Evolutionary conservation across 2,113 vertebrate genomes (phyloP), one percentile per base, ranked within the genome.

Genomic region (Myocastor coypus): DNA sequence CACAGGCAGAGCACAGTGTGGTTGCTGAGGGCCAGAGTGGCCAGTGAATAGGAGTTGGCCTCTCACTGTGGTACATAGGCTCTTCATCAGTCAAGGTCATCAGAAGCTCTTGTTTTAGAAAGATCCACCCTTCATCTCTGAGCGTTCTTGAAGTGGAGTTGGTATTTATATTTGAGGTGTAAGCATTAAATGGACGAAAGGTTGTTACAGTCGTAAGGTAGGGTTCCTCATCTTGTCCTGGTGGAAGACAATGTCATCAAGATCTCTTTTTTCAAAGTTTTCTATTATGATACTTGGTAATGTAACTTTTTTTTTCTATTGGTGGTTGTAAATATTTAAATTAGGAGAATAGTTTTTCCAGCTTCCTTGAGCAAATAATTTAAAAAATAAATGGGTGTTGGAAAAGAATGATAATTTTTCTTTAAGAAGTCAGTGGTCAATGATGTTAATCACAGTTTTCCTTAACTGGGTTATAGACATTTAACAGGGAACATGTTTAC

Each of bases 341-440:
- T 89, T 73, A 89, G 71, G 88, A 14, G 30, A 46, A 66, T 63
- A 82, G 12, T 87, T 95, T 95, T 96, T 34, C 37, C 77, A 94
- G 80, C 24, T 32, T 95, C 59, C 89, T 87, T 94, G 50, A 50
- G 24, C n/a, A 97, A 95, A 77, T 83, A 75, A 84, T 91, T 94
- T 8, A 87, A 89, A 94, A 92, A 63, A 50, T 83, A 75, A 83
- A 64, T 69, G 89, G 4, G 28, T 57, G 22, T 91, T 89, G 83
- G 87, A 59, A 96, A 91, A 87, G 10, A 69, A 59, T 64, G 75
- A 83, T 50, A 83, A 40, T 64, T 84, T 89, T 95, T 91, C 83
- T 59, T 80, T 81, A 69, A 34, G 52, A 93, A 66, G 61, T 91
- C 32, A 73, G 52, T 37, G n/a, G 57, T 83, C 40, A 57, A 2